Evolutionary conservation across 1,140 invertebrate genomes (phyloP).

Genomic region (Globodera rostochiensis): DNA sequence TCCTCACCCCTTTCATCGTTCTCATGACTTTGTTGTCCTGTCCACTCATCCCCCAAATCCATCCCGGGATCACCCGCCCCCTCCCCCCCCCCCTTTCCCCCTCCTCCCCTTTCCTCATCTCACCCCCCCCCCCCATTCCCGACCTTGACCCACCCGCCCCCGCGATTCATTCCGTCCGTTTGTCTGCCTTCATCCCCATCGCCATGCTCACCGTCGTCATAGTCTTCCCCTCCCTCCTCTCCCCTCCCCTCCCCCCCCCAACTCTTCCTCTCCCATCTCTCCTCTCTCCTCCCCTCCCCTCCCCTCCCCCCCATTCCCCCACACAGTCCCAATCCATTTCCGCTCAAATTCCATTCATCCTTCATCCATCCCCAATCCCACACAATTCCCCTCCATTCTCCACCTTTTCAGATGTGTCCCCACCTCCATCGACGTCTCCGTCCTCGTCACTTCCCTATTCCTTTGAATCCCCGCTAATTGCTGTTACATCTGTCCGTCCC

Average conservation of each 20-base stretch:
- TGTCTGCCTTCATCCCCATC: conserved; percentile 5
- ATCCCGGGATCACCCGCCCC: neutral
- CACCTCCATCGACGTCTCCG: neutral
- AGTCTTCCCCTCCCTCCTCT: neutral
- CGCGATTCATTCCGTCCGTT: neutral
- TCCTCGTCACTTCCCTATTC: neutral
- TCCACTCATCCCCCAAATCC: conserved; percentile 28
- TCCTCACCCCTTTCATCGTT: neutral
- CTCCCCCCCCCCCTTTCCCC: neutral
- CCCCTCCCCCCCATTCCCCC: neutral
- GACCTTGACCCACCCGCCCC: conserved; percentile 17
- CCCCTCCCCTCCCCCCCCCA: neutral
- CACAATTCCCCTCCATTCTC: neutral
- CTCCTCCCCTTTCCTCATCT: conserved; percentile 19
- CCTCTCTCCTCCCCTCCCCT: neutral
- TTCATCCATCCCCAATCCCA: conserved; percentile 18
- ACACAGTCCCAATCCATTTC: neutral
- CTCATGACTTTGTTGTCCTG: conserved; percentile 27
- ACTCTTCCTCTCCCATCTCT: neutral
- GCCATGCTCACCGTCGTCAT: neutral
- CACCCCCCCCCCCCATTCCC: conserved; percentile 1
- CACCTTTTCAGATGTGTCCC: conserved; percentile 2
- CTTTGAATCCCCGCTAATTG: conserved; percentile 6
- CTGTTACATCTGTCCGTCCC: neutral
- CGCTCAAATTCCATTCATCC: conserved; percentile 12